phyloP scores from a whole-genome alignment of 2,113 vertebrate genomes.

The Centrocercus urophasianus region DNA sequence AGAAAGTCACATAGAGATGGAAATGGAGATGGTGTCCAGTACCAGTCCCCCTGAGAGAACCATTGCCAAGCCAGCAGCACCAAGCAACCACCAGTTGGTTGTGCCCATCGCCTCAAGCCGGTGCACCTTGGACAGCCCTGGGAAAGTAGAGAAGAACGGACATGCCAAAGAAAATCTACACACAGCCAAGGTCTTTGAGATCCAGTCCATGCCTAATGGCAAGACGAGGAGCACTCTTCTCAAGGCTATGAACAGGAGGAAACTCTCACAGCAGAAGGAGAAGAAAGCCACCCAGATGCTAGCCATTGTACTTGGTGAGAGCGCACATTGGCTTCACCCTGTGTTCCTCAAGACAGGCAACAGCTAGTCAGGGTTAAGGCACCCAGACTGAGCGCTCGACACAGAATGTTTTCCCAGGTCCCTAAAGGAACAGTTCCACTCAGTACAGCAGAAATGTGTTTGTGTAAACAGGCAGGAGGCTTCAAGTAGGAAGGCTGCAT shows the following conservation, averaged over 20 bases:
- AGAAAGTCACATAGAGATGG: conserved; percentile 85
- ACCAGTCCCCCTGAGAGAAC: conserved; percentile 87
- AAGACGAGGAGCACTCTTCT: conserved; percentile 92
- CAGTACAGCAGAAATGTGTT: accelerated
- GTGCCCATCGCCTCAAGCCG: conserved; percentile 81
- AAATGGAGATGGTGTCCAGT: conserved; percentile 91
- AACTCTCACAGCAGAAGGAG: conserved; percentile 98
- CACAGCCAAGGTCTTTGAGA: conserved; percentile 89
- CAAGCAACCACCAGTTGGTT: conserved; percentile 81
- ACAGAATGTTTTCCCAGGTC: background rate
- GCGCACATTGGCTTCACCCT: background rate
- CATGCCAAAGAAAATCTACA: conserved; percentile 82
- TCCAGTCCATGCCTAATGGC: conserved; percentile 92
- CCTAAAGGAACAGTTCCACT: background rate
- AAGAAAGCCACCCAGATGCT: conserved; percentile 99
- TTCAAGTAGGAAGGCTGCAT: background rate
- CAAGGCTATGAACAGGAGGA: conserved; percentile 92
- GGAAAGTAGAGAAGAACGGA: conserved; percentile 88
- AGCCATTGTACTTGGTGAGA: conserved; percentile 96
- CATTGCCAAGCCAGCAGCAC: conserved; percentile 80
- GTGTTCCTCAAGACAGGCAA: background rate
- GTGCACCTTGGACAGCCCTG: conserved; percentile 79
- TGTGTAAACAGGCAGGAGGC: background rate
- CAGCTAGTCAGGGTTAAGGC: background rate
- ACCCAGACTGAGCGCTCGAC: accelerated